These are phyloP conservation scores for Oscheius sp. DNA, from an alignment of 2,888 invertebrate species.

Conservation along the genomic window DNA sequence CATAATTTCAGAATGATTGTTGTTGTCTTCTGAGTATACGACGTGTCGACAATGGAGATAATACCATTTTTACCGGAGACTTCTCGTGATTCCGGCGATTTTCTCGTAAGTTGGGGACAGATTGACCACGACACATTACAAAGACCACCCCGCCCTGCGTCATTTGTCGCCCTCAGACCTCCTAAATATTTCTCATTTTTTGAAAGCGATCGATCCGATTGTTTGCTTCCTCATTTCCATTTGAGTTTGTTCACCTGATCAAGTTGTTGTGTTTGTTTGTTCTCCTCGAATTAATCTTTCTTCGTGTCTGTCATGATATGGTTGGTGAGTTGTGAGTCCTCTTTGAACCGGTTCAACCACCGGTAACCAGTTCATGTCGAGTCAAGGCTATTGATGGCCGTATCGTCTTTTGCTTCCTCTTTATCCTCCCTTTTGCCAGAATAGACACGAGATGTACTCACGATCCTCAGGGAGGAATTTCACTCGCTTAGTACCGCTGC, in stretches of 20 bases:
- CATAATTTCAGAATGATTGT: background rate
- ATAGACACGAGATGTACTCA: constrained; percentile 14
- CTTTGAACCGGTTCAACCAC: background rate
- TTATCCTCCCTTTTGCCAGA: no score
- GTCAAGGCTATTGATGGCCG: constrained; percentile 18
- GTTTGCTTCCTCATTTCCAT: background rate
- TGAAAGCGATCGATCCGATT: background rate
- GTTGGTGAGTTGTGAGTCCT: background rate
- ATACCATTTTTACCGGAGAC: background rate
- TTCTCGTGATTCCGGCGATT: background rate
- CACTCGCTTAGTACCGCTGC: constrained; percentile 19
- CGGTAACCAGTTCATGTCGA: background rate
- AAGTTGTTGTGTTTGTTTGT: background rate
- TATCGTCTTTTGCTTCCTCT: background rate
- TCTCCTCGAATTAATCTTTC: no score
- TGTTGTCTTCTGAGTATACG: background rate
- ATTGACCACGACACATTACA: background rate
- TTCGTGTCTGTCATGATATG: no score
- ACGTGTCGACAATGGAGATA: background rate
- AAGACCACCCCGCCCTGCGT: constrained; percentile 18
- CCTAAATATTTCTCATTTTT: background rate
- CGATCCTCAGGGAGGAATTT: constrained; percentile 14
- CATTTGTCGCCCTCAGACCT: background rate
- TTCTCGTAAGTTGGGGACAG: no score
- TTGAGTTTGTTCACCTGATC: background rate